Conservation (phyloP, 2,888 invertebrate species). For the Cyaniris semiargus region DNA sequence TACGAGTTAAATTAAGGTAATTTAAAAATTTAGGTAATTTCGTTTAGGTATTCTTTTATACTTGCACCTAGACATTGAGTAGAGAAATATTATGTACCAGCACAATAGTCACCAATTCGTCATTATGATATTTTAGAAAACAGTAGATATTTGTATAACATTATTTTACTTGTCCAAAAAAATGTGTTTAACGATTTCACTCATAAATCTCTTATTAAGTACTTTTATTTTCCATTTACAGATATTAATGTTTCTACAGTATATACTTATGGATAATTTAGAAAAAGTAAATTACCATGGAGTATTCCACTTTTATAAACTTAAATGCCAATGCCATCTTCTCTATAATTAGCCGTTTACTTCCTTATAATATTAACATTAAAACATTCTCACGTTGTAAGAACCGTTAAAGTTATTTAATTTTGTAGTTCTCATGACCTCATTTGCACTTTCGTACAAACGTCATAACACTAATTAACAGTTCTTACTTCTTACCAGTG, state of each 20-base stretch:
- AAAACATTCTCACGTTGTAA: slow-evolving; percentile 12
- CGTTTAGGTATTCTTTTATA: too few species aligned
- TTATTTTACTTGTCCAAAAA: too few species aligned
- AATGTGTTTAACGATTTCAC: too few species aligned
- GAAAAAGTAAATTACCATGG: not conserved
- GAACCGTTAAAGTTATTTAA: slow-evolving; percentile 20
- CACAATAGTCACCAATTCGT: too few species aligned
- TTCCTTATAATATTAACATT: slow-evolving; percentile 20
- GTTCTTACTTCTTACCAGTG: not conserved
- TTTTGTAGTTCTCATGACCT: slow-evolving; percentile 14
- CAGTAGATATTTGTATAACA: too few species aligned
- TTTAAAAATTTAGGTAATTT: too few species aligned
- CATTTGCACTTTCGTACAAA: slow-evolving; percentile 15
- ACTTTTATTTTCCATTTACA: too few species aligned
- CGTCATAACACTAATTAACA: slow-evolving; percentile 12
- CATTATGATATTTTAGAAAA: too few species aligned
- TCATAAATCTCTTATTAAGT: too few species aligned
- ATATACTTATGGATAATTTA: not conserved
- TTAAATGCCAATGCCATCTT: slow-evolving; percentile 8
- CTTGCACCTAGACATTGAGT: too few species aligned
- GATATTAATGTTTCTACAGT: not conserved
- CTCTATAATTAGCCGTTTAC: slow-evolving; percentile 6
- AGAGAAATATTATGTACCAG: too few species aligned
- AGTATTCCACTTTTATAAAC: not conserved
- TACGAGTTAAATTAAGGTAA: too few species aligned